Percentiles rank a stretch among this genome's conserved stretches.
phyloP scores from a whole-genome alignment of 2,113 vertebrate species.

The Hippolais icterina region DNA sequence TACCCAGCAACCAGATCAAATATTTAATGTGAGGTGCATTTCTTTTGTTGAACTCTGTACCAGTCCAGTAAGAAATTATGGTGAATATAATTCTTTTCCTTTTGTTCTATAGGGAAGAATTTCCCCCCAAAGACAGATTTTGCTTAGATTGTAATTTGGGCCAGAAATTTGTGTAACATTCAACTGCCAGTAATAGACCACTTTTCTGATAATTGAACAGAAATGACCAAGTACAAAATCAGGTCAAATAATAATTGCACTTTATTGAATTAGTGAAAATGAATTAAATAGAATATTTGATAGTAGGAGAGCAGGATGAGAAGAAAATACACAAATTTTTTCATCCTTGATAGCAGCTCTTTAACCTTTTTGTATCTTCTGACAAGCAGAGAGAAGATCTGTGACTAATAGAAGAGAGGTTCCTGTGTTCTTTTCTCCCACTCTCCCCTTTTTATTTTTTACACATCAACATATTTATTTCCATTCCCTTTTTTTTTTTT shows the following conservation, averaged over 20 bases:
- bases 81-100: not conserved
- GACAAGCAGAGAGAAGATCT: not conserved
- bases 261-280: not conserved
- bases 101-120: not conserved
- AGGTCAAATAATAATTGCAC: not conserved
- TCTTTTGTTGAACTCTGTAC: not conserved
- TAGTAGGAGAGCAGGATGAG: not conserved
- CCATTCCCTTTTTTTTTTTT: not conserved
- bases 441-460: not conserved
- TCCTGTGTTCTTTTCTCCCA: not conserved
- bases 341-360: not conserved
- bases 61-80: not conserved
- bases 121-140: not conserved
- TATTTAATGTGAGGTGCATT: not conserved
- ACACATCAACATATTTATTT: not conserved
- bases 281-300: not conserved
- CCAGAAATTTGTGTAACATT: not conserved
- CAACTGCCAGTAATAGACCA: not conserved
- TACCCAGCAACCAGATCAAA: not conserved
- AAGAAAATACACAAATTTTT: not conserved
- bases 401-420: not conserved
- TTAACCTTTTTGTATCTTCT: not conserved
- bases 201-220: not conserved
- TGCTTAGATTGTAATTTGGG: not conserved
- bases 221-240: not conserved